Evolutionary conservation across 2,113 vertebrate genomes (phyloP).

Genomic region (Crotalus viridis): DNA sequence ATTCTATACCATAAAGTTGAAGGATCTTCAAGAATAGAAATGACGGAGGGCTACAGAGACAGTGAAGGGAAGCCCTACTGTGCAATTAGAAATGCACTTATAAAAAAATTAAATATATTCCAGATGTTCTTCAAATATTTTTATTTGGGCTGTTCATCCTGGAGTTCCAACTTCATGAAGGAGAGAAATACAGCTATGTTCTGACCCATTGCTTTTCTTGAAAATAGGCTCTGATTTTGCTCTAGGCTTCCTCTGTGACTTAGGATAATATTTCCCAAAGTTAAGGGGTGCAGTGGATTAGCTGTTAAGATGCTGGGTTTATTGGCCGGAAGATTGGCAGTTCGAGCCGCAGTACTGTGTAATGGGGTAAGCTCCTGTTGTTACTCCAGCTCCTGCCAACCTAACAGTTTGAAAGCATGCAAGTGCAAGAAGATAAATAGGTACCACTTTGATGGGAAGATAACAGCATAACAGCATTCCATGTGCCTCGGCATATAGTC

Average conservation of each 20-base stretch:
- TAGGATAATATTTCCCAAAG: background rate
- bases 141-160: background rate
- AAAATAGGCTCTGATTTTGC: background rate
- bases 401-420: background rate
- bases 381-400: background rate
- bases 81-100: background rate
- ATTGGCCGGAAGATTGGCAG: background rate
- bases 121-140: background rate
- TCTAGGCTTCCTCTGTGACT: background rate
- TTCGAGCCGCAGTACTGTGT: background rate
- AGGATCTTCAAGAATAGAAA: background rate
- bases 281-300: background rate
- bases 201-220: background rate
- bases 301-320: background rate
- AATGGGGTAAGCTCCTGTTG: background rate
- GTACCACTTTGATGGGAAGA: background rate
- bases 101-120: background rate
- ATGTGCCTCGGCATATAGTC: background rate
- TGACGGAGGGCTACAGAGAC: background rate
- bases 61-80: background rate
- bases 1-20: background rate
- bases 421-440: background rate
- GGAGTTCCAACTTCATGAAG: background rate
- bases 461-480: background rate
- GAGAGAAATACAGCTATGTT: background rate